Percentiles rank a stretch among this genome's conserved stretches.
Evolutionary conservation across 2,888 invertebrate species (phyloP).

Genomic region (Drosophila gaucha): DNA sequence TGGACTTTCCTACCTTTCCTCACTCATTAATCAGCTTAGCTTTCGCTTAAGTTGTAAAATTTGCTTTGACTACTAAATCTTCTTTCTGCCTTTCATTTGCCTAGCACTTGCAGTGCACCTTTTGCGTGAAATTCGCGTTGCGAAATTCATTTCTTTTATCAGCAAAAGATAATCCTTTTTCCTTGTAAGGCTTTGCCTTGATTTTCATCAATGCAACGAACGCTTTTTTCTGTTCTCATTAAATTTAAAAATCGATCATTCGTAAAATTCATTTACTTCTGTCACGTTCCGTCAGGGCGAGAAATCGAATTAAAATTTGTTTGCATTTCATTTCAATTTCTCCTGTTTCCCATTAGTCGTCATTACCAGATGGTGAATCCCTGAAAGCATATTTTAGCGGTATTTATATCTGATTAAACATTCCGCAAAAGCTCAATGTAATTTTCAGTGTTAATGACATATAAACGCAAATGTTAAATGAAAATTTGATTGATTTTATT

Average conservation of each 20-base stretch:
- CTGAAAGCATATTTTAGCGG: constrained; percentile 5
- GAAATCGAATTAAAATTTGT: constrained; percentile 49
- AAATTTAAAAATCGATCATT: constrained; percentile 54
- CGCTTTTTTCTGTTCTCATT: constrained; percentile 35
- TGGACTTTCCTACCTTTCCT: constrained; percentile 3
- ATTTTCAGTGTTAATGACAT: neutral
- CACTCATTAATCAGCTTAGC: constrained; percentile 40
- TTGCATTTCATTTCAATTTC: constrained; percentile 38
- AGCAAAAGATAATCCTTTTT: constrained; percentile 42
- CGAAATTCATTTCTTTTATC: constrained; percentile 45
- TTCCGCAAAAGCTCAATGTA: neutral
- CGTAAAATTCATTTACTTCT: constrained; percentile 57
- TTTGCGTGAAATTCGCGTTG: constrained; percentile 9
- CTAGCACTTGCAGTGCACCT: constrained; percentile 25
- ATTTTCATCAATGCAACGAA: constrained; percentile 33
- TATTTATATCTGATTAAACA: constrained; percentile 2
- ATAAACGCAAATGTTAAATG: neutral
- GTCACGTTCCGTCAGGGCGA: constrained; percentile 18
- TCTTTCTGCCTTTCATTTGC: constrained; percentile 58
- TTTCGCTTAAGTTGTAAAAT: constrained; percentile 30
- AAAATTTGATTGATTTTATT: neutral
- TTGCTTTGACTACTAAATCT: constrained; percentile 60
- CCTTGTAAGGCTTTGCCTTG: constrained; percentile 29
- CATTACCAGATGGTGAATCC: neutral
- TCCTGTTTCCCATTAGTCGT: constrained; percentile 1